Evolutionary conservation across 2,888 invertebrate genomes (phyloP).

Genomic region (Glaucopsyche alexis): DNA sequence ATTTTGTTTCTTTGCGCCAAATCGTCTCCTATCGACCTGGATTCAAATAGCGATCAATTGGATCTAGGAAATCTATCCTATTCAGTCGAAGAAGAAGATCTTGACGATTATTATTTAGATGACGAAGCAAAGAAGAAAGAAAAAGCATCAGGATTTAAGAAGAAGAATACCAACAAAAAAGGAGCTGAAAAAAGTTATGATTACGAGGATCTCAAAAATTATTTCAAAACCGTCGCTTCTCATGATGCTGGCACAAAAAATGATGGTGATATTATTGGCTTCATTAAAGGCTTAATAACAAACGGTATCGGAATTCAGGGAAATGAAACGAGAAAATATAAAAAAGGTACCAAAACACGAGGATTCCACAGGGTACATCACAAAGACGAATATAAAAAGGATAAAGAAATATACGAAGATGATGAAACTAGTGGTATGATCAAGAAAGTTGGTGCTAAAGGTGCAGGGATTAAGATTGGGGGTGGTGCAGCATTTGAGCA

Average conservation of each 20-base stretch:
- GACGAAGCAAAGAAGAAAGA: conserved; percentile 46
- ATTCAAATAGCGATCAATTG: conserved; percentile 55
- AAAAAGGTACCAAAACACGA: conserved; percentile 77
- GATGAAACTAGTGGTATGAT: conserved; percentile 74
- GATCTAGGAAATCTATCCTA: conserved; percentile 58
- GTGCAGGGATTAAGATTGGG: conserved; percentile 62
- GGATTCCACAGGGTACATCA: conserved; percentile 80
- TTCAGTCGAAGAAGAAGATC: conserved; percentile 59
- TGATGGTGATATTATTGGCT: conserved; percentile 63
- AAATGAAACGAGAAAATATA: conserved; percentile 71
- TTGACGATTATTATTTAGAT: conserved; percentile 56
- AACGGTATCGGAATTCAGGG: conserved; percentile 64
- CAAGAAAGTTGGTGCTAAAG: conserved; percentile 73
- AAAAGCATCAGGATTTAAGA: conserved; percentile 54
- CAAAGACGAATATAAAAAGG: conserved; percentile 82
- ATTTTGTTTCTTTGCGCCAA: conserved; percentile 53
- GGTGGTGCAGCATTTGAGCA: conserved; percentile 67
- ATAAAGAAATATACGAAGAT: conserved; percentile 80
- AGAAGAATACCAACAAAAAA: conserved; percentile 53
- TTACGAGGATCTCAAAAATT: conserved; percentile 57
- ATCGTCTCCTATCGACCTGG: conserved; percentile 54
- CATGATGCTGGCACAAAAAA: conserved; percentile 58
- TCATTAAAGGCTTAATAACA: conserved; percentile 60
- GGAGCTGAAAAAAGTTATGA: conserved; percentile 54
- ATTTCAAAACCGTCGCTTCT: conserved; percentile 50